These are phyloP conservation scores for Toxotes lorentzi DNA, from an alignment of 2,797 vertebrate species.

Conservation along the genomic window DNA sequence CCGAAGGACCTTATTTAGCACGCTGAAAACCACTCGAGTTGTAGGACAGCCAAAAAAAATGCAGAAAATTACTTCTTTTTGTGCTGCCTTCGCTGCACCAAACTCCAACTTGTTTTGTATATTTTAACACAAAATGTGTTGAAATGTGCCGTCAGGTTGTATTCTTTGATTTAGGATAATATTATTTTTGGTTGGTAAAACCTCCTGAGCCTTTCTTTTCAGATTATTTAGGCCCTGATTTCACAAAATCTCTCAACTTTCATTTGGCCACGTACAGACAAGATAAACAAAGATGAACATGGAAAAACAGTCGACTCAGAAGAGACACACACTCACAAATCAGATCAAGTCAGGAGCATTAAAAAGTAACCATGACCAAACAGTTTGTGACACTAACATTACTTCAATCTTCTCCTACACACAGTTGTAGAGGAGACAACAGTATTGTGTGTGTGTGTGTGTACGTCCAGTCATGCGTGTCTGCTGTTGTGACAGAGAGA, in stretches of 20 bases:
- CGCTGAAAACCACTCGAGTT: conserved; percentile 24
- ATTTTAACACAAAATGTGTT: conserved; percentile 6
- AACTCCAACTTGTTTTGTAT: neutral
- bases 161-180: neutral
- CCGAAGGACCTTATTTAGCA: conserved; percentile 25
- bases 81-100: conserved; percentile 13
- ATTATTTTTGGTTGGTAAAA: no score
- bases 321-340: neutral
- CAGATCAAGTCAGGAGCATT: neutral
- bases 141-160: conserved; percentile 20
- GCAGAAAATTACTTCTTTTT: conserved; percentile 10
- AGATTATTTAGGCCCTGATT: neutral
- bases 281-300: neutral
- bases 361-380: neutral
- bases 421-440: conserved; percentile 12
- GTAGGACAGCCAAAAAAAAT: conserved; percentile 7
- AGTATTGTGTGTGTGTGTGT: conserved; percentile 9
- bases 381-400: neutral
- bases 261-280: neutral
- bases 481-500: conserved; percentile 79
- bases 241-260: neutral
- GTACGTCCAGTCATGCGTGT: conserved; percentile 68
- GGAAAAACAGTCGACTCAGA: neutral
- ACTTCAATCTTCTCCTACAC: conserved; percentile 1
- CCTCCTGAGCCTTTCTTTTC: no score